Base-by-base conservation (phyloP, 2,113 vertebrate genomes). In the Isichthys henryi region DNA sequence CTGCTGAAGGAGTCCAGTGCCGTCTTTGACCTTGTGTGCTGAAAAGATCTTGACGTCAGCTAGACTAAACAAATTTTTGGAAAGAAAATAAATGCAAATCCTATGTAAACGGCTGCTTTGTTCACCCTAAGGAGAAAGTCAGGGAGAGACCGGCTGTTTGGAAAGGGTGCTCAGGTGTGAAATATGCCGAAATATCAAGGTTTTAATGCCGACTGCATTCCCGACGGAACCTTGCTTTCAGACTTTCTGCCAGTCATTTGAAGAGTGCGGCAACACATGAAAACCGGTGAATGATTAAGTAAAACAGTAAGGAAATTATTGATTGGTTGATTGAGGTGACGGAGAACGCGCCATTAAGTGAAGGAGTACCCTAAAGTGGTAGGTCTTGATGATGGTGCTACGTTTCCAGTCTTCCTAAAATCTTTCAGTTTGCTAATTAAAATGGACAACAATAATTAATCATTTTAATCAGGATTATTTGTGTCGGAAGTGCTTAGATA, bases 71-170 rank as follows among this genome's bases (percentile, higher is more conserved):
- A 95, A 95, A 95, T 94, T 1, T 93, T 93, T 92, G 91, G 93
- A 94, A 95, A 94, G 92, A 90, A 19, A 89, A 46, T n/a, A 84
- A 45, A 95, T 94, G 93, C 94, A 95, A 95, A 95, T 94, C 13
- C 0, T 46, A 94, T 90, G 93, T 43, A 94, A 94, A 94, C 88
- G 43, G 87, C 13, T 85, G 21, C 0, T 89, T 82, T 88, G 90
- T 90, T 50, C 31, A n/a, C n/a, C 8, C 23, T 35, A 46, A 21
- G 48, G 85, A 45, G 66, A 49, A 19, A 5, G 31, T 13, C 27
- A n/a, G 35, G 48, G 53, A 49, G 85, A 27, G 43, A n/a, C 39
- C 6, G 48, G 46, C n/a, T 53, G 82, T 8, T 53, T 31, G 85
- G 35, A 21, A 50, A 53, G 53, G 6, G 31, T 5, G 46, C 23